phyloP scores from a whole-genome alignment of 2,888 invertebrate genomes.

The Junonia oenone region DNA sequence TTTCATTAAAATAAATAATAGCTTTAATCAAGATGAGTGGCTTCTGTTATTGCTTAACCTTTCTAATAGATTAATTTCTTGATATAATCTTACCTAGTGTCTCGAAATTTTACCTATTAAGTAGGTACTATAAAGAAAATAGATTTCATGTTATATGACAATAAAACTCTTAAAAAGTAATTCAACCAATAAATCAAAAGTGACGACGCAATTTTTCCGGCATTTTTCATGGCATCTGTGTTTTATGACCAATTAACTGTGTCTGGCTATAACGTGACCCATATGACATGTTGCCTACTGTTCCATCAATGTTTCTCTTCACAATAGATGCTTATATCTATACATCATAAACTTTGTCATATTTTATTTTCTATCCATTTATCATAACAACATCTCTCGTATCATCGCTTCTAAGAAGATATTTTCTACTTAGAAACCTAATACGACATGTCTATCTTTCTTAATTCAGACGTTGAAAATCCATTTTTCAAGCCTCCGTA shows the following conservation, averaged over 20 bases:
- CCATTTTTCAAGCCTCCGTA: background rate
- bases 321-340: background rate
- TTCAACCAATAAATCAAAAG: background rate
- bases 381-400: background rate
- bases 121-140: too few relatives aligned
- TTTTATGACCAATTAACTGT: background rate
- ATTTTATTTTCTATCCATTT: background rate
- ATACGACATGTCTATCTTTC: background rate
- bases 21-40: too few relatives aligned
- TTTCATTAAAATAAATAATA: too few relatives aligned
- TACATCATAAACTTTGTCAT: background rate
- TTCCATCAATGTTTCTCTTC: background rate
- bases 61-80: too few relatives aligned
- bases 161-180: background rate
- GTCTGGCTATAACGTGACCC: background rate
- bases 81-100: too few relatives aligned
- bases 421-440: background rate
- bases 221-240: background rate
- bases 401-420: background rate
- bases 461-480: background rate
- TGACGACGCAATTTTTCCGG: background rate
- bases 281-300: background rate
- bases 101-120: too few relatives aligned
- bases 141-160: background rate
- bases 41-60: too few relatives aligned